Evolutionary conservation across 2,888 invertebrate species (phyloP), one percentile per base, ranked within the genome.

Genomic region (Rotaria sp.): DNA sequence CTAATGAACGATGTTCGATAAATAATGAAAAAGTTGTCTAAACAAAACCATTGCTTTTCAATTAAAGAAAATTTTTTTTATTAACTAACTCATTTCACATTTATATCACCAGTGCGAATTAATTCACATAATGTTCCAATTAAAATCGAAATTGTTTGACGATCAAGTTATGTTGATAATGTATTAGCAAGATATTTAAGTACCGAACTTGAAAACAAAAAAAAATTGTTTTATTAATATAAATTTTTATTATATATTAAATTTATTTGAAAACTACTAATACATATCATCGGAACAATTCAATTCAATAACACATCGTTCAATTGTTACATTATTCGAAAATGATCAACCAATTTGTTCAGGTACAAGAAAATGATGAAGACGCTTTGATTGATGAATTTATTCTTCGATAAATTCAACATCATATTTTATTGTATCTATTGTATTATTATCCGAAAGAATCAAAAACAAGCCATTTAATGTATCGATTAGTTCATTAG

Each of bases 241-340:
- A 52, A 52, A 21, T 52, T 18, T 24, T 52, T 24, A 8, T 11
- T 50, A 50, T 75, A 75, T 41, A 75, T 75, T 15, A 75, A 15
- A 41, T 75, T 75, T 41, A 75, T 41, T 41, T 75, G 75, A 41
- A 75, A 75, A 10, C 41, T 45, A 41, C 41, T 75, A 41, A n/a
- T n/a, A n/a, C n/a, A 75, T 75, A 75, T 75, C 75, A 26, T 75
- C 75, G 7, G 75, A 75, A 75, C 75, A 75, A 41, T 38, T 75
- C 26, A 75, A 75, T 41, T 75, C 75, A 26, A 75, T 75, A 75
- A 41, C 10, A 41, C 75, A 75, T 75, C 41, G 75, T 75, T 75
- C 75, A 11, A 75, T 75, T 0, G 41, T 75, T 10, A 75, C 41
- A 41, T 38, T 41, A 24, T 11, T 26, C 8, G 41, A 38, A 38